These are phyloP conservation scores for Poecilobothrus nobilitatus DNA, from an alignment of 2,888 invertebrate genomes.

Conservation along the genomic window DNA sequence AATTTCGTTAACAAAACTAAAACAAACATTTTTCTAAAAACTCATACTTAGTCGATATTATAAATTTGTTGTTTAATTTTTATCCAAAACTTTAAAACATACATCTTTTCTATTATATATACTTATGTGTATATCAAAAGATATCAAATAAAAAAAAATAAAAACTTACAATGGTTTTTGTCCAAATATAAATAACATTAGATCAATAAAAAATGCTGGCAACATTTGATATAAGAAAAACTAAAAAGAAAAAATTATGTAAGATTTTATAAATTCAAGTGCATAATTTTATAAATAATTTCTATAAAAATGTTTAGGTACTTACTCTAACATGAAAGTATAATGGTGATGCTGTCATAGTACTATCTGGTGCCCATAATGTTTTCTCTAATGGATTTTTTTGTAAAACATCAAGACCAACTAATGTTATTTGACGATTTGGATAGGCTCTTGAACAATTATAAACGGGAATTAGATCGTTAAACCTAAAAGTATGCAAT, in stretches of 20 bases:
- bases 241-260: background rate
- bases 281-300: background rate
- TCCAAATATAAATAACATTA: background rate
- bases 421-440: slow-evolving; percentile 52
- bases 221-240: background rate
- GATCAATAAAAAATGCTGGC: slow-evolving; percentile 2
- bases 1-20: too few species aligned
- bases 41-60: too few species aligned
- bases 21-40: too few species aligned
- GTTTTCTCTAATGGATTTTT: slow-evolving; percentile 59
- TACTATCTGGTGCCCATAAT: slow-evolving; percentile 58
- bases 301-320: background rate
- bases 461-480: slow-evolving; percentile 56
- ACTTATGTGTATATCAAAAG: too few species aligned
- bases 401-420: slow-evolving; percentile 47
- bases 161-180: slow-evolving; percentile 8
- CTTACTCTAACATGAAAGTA: slow-evolving; percentile 50
- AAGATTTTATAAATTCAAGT: background rate
- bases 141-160: background rate
- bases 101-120: too few species aligned
- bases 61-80: too few species aligned
- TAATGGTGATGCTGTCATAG: slow-evolving; percentile 51
- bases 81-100: too few species aligned
- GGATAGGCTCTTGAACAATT: slow-evolving; percentile 73
- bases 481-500: background rate